Percentiles rank a stretch among this genome's conserved stretches.
Conservation (phyloP, 2,888 invertebrate genomes). For the Lasioglossum oenotherae region DNA sequence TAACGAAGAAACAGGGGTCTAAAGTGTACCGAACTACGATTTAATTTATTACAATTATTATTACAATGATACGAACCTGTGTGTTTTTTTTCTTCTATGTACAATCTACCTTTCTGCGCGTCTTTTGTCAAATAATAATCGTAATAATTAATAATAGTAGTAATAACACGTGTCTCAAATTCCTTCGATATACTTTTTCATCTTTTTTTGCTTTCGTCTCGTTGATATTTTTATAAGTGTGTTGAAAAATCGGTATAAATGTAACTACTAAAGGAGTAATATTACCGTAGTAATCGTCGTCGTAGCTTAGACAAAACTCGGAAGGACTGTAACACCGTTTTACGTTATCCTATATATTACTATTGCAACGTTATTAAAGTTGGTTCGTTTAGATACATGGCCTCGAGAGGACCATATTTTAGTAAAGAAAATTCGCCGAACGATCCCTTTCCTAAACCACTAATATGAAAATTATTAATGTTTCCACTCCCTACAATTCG, state of each 20-base stretch:
- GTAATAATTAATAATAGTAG: conserved; percentile 66
- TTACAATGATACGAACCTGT: conserved; percentile 78
- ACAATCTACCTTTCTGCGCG: conserved; percentile 75
- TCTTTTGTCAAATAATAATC: conserved; percentile 68
- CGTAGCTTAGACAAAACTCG: conserved; percentile 77
- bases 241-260: conserved; percentile 82
- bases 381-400: conserved; percentile 59
- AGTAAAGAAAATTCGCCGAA: conserved; percentile 59
- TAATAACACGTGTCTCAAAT: conserved; percentile 67
- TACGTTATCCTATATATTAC: conserved; percentile 64
- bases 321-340: conserved; percentile 79
- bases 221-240: conserved; percentile 74
- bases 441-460: conserved; percentile 55
- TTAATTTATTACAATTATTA: conserved; percentile 81
- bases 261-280: conserved; percentile 78
- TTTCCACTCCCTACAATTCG: conserved; percentile 64
- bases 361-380: conserved; percentile 69
- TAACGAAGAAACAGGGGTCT: conserved; percentile 61
- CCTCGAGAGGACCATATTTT: conserved; percentile 47
- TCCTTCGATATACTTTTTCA: conserved; percentile 62
- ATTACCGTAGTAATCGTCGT: conserved; percentile 76
- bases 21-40: conserved; percentile 66
- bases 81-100: conserved; percentile 75
- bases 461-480: conserved; percentile 64
- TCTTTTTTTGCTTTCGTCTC: conserved; percentile 62